Base-by-base conservation (phyloP, 2,113 vertebrate genomes). In the Paradisaea rubra region DNA sequence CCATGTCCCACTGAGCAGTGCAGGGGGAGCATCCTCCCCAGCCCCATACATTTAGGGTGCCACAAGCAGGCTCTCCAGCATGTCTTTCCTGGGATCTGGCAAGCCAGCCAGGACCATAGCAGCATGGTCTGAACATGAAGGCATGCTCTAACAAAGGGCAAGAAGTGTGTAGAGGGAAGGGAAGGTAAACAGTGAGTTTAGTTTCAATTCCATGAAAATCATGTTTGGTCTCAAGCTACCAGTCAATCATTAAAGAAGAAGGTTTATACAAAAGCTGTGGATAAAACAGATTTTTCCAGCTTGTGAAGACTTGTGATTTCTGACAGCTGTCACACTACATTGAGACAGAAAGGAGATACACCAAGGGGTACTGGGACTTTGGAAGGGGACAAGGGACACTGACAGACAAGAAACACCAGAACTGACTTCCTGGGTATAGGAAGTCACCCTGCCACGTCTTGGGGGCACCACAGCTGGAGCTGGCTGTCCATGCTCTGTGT, bases 1-100 rank as follows among this genome's bases (percentile, higher is more conserved):
- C 17, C 60, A 25, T 2, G 25, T 28, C 28, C 8, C 59, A 39
- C 13, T 14, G 17, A 31, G 16, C 52, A 47, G 60, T 8, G 22
- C 5, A 60, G 13, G 17, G 33, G 49, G 10, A 73, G 22, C n/a
- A 44, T 20, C 30, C 30, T 73, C 66, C 61, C n/a, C 1, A 11
- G n/a, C 30, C 27, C 31, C 42, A 28, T 6, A 25, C 28, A 5
- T 30, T 66, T 24, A 45, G 54, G 59, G 53, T 16, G 41, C 37
- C n/a, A 66, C 4, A 11, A 78, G n/a, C 35, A 76, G 30, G 42
- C 27, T 35, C 72, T 39, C 4, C 2, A 72, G 53, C 16, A 70
- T 6, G 3, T 21, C 52, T 14, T 37, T 35, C 69, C 39, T 23
- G 5, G 31, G 39, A 77, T 12, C 31, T 3, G 5, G 39, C 0